Percentiles rank a stretch among this genome's conserved stretches.
Evolutionary conservation across 2,113 vertebrate species (phyloP).

Genomic region (Pelodiscus sinensis): DNA sequence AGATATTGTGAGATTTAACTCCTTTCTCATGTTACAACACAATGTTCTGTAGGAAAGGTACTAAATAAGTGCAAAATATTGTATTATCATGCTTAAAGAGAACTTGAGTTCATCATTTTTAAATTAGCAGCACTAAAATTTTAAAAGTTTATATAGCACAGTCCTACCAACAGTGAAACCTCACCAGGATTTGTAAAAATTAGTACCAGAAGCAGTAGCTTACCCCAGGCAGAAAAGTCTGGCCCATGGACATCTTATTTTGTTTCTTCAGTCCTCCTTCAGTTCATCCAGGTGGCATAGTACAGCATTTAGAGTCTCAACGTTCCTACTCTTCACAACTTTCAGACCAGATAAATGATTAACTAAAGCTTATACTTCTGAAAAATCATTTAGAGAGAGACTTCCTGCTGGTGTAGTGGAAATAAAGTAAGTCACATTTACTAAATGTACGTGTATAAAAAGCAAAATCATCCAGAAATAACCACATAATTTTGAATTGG

Average conservation of each 20-base stretch:
- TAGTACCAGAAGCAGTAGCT: background rate
- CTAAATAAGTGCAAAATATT: background rate
- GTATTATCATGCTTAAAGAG: background rate
- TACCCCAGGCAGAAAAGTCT: slow-evolving; percentile 19
- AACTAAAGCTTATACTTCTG: background rate
- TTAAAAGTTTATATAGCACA: background rate
- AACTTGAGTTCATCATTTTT: background rate
- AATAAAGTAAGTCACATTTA: background rate
- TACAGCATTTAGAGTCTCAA: slow-evolving; percentile 24
- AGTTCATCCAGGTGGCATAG: background rate
- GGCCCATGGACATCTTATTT: background rate
- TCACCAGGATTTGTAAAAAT: slow-evolving; percentile 3
- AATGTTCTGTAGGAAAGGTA: background rate
- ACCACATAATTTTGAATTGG: background rate
- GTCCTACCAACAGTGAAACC: background rate
- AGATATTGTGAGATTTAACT: background rate
- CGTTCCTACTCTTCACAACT: slow-evolving; percentile 7
- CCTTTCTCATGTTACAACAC: background rate
- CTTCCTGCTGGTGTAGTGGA: too few relatives aligned
- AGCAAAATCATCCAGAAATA: background rate
- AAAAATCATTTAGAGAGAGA: slow-evolving; percentile 3
- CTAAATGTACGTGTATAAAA: background rate
- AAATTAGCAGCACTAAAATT: background rate
- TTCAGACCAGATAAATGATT: slow-evolving; percentile 4
- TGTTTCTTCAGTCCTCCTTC: slow-evolving; percentile 14